Conservation (phyloP, 2,797 vertebrate species). For the Martes flavigula region DNA sequence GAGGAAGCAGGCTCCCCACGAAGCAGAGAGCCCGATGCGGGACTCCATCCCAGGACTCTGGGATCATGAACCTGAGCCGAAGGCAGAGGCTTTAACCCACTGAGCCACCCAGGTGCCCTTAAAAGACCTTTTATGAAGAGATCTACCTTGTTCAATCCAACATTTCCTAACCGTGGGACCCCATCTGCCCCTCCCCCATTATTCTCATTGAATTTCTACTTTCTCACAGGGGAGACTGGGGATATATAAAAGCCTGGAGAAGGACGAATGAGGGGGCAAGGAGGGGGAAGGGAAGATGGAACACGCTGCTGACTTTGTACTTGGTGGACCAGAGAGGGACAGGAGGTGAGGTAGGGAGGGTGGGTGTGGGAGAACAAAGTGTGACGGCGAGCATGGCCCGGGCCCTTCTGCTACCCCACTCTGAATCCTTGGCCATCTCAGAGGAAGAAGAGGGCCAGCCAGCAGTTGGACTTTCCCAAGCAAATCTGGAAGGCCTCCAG, state of each 20-base stretch:
- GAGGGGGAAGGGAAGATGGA: background rate
- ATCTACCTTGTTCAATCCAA: background rate
- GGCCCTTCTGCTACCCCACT: background rate
- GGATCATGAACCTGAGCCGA: too few relatives aligned
- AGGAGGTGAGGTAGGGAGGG: background rate
- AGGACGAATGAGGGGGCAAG: background rate
- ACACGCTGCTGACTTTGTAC: background rate
- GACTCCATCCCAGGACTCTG: too few relatives aligned
- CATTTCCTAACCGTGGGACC: background rate
- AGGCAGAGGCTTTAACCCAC: too few relatives aligned
- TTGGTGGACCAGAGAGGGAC: background rate
- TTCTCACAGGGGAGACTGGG: background rate
- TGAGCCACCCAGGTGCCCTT: background rate
- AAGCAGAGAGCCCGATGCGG: too few relatives aligned
- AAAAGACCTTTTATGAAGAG: background rate
- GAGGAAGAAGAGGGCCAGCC: background rate
- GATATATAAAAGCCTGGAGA: background rate
- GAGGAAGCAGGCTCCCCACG: too few relatives aligned
- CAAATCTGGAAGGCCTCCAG: background rate
- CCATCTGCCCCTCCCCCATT: background rate
- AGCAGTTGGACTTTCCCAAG: background rate
- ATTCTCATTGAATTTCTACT: background rate
- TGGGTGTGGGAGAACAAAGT: background rate
- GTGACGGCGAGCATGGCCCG: fast-evolving
- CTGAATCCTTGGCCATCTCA: background rate